Evolutionary conservation across 1,140 invertebrate species (phyloP).

Genomic region (Harpegnathos saltator): DNA sequence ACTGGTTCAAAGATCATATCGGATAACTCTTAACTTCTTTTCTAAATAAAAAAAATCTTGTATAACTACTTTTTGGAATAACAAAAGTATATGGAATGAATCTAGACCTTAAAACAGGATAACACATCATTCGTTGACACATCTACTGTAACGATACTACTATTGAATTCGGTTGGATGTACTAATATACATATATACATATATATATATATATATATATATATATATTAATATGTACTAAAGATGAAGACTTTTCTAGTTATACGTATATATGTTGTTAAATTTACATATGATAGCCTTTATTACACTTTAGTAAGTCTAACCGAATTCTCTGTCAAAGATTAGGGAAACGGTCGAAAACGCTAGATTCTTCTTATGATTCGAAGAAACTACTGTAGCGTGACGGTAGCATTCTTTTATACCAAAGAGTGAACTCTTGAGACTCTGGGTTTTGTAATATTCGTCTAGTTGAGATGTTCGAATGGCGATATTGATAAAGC

Average conservation of each 20-base stretch:
- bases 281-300: slow-evolving; percentile 4
- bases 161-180: slow-evolving; percentile 17
- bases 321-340: slow-evolving; percentile 4
- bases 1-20: slow-evolving; percentile 8
- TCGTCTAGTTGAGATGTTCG: slow-evolving; percentile 12
- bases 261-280: not conserved
- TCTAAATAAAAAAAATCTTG: not conserved
- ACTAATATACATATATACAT: not conserved
- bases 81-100: not conserved
- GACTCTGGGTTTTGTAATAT: slow-evolving; percentile 3
- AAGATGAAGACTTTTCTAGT: not conserved
- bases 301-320: not conserved
- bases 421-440: not conserved
- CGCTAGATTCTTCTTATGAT: slow-evolving; percentile 4
- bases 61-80: slow-evolving; percentile 1
- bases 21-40: slow-evolving; percentile 14
- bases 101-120: not conserved
- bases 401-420: slow-evolving; percentile 35
- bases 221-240: not conserved
- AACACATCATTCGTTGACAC: slow-evolving; percentile 4
- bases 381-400: not conserved
- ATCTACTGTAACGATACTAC: not conserved
- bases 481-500: not conserved
- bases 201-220: not conserved
- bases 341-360: not conserved